These are phyloP conservation scores for Drosophila pegasa DNA, from an alignment of 2,888 invertebrate genomes.

Conservation along the genomic window DNA sequence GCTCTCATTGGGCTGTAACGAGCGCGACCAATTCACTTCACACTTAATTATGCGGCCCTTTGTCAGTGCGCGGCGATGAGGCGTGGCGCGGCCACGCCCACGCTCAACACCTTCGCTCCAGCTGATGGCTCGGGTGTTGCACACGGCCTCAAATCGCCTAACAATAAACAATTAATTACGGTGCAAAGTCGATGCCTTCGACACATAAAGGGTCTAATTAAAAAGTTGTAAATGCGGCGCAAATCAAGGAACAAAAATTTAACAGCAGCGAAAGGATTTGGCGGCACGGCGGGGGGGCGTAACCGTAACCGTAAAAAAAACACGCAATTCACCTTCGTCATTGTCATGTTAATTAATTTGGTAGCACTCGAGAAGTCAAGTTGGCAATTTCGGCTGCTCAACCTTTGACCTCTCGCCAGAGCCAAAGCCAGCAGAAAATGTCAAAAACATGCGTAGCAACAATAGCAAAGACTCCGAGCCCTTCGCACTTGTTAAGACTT, in stretches of 20 bases:
- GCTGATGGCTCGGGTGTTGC: constrained; percentile 34
- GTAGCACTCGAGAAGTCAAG: constrained; percentile 73
- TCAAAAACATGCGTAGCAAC: constrained; percentile 66
- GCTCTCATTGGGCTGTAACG: neutral
- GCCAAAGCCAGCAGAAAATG: constrained; percentile 44
- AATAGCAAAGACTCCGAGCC: constrained; percentile 41
- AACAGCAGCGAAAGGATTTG: constrained; percentile 7
- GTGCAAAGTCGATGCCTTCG: constrained; percentile 45
- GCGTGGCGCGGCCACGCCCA: constrained; percentile 28
- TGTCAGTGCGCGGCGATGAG: constrained; percentile 1
- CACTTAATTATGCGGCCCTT: constrained; percentile 34
- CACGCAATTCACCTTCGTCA: constrained; percentile 82
- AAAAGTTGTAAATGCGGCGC: constrained; percentile 63
- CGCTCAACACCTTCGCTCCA: constrained; percentile 14
- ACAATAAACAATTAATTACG: constrained; percentile 79
- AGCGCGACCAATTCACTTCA: constrained; percentile 34
- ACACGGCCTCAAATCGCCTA: constrained; percentile 46
- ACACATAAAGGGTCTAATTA: constrained; percentile 67
- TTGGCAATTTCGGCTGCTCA: constrained; percentile 32
- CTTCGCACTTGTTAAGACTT: constrained; percentile 70
- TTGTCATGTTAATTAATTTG: constrained; percentile 82
- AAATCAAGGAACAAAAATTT: constrained; percentile 20
- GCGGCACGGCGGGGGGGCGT: neutral
- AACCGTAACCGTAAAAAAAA: constrained; percentile 63
- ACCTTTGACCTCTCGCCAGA: constrained; percentile 45